phyloP scores from a whole-genome alignment of 2,113 vertebrate species.

The Oncorhynchus clarkii region DNA sequence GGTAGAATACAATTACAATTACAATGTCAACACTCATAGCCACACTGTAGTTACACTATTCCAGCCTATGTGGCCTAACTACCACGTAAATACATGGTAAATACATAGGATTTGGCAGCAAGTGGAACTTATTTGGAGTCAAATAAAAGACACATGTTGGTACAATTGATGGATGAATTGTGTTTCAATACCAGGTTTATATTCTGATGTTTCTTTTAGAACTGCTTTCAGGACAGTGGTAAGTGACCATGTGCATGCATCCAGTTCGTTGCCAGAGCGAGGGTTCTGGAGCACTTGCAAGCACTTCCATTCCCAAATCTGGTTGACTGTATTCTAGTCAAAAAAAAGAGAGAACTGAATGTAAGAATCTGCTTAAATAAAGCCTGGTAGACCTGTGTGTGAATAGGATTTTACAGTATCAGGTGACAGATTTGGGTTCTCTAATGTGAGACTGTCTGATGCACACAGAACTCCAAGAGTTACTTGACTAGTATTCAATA shows the following conservation, averaged over 20 bases:
- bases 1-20: too few species aligned
- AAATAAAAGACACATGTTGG: not conserved
- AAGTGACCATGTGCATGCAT: constrained; percentile 76
- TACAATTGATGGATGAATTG: too few species aligned
- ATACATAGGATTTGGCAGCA: too few species aligned
- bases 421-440: not conserved
- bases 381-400: too few species aligned
- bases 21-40: too few species aligned
- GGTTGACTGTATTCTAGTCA: constrained; percentile 67
- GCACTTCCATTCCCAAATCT: constrained; percentile 74
- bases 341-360: not conserved
- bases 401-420: not conserved
- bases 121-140: too few species aligned
- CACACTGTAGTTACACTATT: too few species aligned
- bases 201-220: constrained; percentile 59
- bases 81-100: too few species aligned
- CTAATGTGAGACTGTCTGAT: not conserved
- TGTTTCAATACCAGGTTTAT: constrained; percentile 44
- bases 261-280: constrained; percentile 21
- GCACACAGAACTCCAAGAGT: not conserved
- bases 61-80: too few species aligned
- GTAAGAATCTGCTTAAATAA: not conserved
- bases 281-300: constrained; percentile 58
- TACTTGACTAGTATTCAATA: too few species aligned
- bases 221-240: constrained; percentile 69